Percentiles rank a stretch among this genome's conserved stretches.
Conservation (phyloP, 92 coral and sea anemone genomes). For the Parazoanthus darwini region DNA sequence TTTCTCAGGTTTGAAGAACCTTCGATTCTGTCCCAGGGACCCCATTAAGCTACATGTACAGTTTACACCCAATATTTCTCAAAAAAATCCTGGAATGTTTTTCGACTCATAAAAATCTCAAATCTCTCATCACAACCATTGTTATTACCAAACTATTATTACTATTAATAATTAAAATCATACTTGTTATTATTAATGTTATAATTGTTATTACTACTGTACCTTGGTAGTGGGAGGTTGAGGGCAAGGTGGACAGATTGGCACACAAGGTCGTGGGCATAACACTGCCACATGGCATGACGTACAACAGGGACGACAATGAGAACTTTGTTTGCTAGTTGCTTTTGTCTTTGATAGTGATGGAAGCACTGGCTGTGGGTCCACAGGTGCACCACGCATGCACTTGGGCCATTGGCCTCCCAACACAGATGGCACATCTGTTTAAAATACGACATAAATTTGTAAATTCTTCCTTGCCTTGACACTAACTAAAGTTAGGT, state of each 20-base stretch:
- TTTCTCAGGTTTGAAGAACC: too few species aligned
- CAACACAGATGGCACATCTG: constrained; percentile 54
- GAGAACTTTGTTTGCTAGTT: constrained; percentile 85
- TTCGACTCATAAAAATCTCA: too few species aligned
- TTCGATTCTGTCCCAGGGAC: too few species aligned
- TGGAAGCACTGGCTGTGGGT: constrained; percentile 36
- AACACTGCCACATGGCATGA: constrained; percentile 30
- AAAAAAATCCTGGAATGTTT: too few species aligned
- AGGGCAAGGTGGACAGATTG: constrained; percentile 37
- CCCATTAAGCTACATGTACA: too few species aligned
- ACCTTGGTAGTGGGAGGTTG: constrained; percentile 23
- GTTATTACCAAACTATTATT: too few species aligned
- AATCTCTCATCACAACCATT: too few species aligned
- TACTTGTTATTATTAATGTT: too few species aligned
- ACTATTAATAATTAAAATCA: too few species aligned
- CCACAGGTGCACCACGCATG: constrained; percentile 62
- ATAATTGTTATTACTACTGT: neutral
- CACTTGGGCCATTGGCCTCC: constrained; percentile 64
- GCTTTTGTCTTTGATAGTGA: constrained; percentile 84
- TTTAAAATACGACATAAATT: neutral
- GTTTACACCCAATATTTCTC: too few species aligned
- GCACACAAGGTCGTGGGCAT: constrained; percentile 26
- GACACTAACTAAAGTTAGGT: too few species aligned
- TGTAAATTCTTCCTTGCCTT: too few species aligned
- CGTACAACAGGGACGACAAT: constrained; percentile 41